Evolutionary conservation across 2,888 invertebrate genomes (phyloP), one percentile per base, ranked within the genome.

Genomic region (Cylloceria caligata): DNA sequence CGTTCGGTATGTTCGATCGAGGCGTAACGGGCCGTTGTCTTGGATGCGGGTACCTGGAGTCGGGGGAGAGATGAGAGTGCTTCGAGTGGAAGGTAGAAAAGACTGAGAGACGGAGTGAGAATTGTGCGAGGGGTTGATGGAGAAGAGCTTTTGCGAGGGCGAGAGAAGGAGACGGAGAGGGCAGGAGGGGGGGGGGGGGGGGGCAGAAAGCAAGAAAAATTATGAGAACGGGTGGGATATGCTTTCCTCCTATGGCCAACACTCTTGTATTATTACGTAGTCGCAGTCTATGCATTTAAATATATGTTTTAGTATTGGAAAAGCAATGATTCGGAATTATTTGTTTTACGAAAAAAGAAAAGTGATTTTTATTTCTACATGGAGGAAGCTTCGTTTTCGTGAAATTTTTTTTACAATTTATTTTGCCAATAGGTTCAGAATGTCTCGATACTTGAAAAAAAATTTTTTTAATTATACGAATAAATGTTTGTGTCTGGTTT

Each of bases 1-100:
- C 73, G 83, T 83, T 80, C n/a, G 45, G 69, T 89, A 88, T 86
- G 88, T 89, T 89, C 89, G 91, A 92, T 90, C 90, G 91, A 91
- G 90, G 91, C 87, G 91, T 91, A 91, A 91, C 91, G 91, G 91
- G 90, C 89, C 91, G 91, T 91, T 91, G 90, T 90, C 91, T 90
- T 88, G 89, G 88, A 92, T 92, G 91, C 91, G 91, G 91, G 91
- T 91, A 91, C 88, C 88, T 89, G 86, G 89, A 86, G 86, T 85
- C 84, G 84, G 85, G 86, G 83, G 86, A 86, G 85, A 86, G 85
- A 86, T 45, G 72, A 60, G 62, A 62, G 57, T 19, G 49, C 73
- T 47, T 39, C 27, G 47, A 52, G 69, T 42, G 45, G 47, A 60
- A 67, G 62, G 52, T 68, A 72, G 67, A 74, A 71, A 52, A 69